phyloP scores from a whole-genome alignment of 2,797 vertebrate species.

The Neomorphus geoffroyi region DNA sequence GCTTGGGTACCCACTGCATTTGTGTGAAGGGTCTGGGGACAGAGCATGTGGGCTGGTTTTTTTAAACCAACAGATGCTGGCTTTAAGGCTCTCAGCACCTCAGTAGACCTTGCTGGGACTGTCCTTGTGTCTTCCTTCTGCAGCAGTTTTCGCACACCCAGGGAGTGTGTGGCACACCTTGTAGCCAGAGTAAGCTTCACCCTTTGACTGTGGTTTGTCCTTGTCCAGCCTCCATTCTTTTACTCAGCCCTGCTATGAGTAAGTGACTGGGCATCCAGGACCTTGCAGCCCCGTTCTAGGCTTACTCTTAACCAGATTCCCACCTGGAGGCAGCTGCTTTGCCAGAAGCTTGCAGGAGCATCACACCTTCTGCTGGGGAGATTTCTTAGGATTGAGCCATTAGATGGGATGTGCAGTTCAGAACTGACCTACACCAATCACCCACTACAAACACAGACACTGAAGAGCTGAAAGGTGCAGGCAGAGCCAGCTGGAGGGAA shows the following conservation, averaged over 20 bases:
- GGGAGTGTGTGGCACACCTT: background rate
- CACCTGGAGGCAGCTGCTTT: background rate
- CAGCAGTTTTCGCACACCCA: background rate
- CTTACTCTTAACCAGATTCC: background rate
- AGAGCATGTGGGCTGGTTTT: accelerated
- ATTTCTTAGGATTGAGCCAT: background rate
- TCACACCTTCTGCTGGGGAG: background rate
- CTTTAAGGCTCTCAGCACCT: background rate
- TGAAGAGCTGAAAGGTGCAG: background rate
- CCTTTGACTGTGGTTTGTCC: background rate
- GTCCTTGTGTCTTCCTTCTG: background rate
- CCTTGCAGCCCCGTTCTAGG: background rate
- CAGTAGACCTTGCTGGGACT: background rate
- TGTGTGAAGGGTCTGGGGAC: background rate
- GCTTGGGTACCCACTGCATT: background rate
- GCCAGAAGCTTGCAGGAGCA: background rate
- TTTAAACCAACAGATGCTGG: background rate
- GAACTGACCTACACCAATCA: background rate
- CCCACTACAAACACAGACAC: background rate
- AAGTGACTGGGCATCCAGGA: background rate
- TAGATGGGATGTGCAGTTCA: background rate
- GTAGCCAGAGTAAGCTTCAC: background rate
- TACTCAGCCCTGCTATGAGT: background rate
- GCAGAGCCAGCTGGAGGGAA: background rate
- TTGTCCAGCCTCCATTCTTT: background rate